These are phyloP conservation scores for Iphiclides podalirius DNA, from an alignment of 2,888 invertebrate genomes.

Conservation along the genomic window DNA sequence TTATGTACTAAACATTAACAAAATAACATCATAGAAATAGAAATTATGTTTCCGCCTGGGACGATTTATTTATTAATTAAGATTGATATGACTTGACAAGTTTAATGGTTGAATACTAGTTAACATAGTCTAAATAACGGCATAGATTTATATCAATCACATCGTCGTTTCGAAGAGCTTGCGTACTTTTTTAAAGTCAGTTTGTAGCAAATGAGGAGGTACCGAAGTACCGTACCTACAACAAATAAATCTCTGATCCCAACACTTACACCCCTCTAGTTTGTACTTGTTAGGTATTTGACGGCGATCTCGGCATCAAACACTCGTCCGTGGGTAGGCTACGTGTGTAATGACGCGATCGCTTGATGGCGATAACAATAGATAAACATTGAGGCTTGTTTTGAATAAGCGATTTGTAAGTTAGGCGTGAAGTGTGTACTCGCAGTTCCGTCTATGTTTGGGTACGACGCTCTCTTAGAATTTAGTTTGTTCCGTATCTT, in stretches of 20 bases:
- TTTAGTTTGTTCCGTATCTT: background rate
- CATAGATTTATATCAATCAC: too few species aligned
- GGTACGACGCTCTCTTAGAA: slow-evolving; percentile 7
- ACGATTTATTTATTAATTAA: too few species aligned
- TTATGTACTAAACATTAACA: too few species aligned
- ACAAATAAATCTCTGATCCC: background rate
- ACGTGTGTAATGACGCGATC: slow-evolving; percentile 71
- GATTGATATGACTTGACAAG: too few species aligned
- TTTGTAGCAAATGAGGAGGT: too few species aligned
- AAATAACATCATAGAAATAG: too few species aligned
- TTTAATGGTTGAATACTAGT: too few species aligned
- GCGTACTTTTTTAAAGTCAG: too few species aligned
- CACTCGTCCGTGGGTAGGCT: slow-evolving; percentile 58
- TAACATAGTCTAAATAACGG: too few species aligned
- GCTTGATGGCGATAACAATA: slow-evolving; percentile 61
- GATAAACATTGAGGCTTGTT: slow-evolving; percentile 57
- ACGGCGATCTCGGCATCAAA: slow-evolving; percentile 52
- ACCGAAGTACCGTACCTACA: background rate
- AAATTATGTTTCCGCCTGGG: too few species aligned
- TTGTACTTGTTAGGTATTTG: slow-evolving; percentile 23
- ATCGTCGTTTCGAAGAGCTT: too few species aligned
- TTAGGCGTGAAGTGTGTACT: slow-evolving; percentile 37
- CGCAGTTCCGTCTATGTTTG: slow-evolving; percentile 6
- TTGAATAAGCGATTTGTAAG: slow-evolving; percentile 51
- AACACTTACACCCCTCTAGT: slow-evolving; percentile 16